These are phyloP conservation scores for Babyrousa celebensis DNA, from an alignment of 2,797 vertebrate species.

Conservation along the genomic window DNA sequence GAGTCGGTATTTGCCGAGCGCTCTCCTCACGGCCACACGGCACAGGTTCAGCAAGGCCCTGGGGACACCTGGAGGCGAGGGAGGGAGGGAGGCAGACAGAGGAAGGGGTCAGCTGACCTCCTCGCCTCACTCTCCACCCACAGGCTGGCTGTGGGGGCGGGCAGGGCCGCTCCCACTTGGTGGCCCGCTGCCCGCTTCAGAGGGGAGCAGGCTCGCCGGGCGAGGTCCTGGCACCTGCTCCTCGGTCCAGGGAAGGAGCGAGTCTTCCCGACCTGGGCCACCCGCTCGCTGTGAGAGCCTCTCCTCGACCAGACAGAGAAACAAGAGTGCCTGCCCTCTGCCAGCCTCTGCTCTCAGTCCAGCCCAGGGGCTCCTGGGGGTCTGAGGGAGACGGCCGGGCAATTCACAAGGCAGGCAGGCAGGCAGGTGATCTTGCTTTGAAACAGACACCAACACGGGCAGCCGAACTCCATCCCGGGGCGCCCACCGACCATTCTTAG, in stretches of 20 bases:
- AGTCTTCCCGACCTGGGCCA: neutral
- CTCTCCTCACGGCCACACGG: conserved; percentile 94
- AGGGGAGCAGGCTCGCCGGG: fast-evolving
- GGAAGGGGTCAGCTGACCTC: neutral
- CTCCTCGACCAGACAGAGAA: neutral
- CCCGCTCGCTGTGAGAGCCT: neutral
- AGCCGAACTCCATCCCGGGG: neutral
- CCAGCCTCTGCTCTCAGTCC: neutral
- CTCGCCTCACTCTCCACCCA: fast-evolving
- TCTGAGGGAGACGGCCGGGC: fast-evolving
- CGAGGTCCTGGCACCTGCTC: neutral
- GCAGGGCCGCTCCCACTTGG: fast-evolving
- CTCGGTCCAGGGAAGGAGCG: neutral
- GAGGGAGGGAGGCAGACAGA: conserved; percentile 67
- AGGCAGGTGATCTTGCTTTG: fast-evolving
- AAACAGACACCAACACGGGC: neutral
- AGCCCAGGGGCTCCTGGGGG: neutral
- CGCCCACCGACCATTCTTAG: fast-evolving
- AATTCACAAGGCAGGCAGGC: neutral
- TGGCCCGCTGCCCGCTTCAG: fast-evolving
- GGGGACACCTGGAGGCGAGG: conserved; percentile 90
- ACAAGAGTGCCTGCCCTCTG: no score
- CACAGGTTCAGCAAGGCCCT: conserved; percentile 94
- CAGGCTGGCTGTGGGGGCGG: neutral
- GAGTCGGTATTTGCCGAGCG: conserved; percentile 94